Conservation (phyloP, 2,113 vertebrate genomes). For the Bubo bubo region DNA sequence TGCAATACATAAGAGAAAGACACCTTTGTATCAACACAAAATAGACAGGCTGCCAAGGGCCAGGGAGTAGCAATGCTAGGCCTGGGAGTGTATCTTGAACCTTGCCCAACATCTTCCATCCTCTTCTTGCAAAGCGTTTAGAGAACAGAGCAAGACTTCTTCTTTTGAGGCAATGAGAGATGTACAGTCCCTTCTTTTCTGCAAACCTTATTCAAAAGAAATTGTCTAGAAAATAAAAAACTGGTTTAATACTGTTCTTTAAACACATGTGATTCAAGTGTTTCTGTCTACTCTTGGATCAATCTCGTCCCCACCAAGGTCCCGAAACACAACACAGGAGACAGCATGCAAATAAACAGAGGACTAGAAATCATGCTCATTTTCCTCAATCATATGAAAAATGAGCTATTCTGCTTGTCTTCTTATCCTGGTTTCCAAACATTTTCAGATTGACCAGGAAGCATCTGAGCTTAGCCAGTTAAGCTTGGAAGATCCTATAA, state of each 20-base stretch:
- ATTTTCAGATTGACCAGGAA: neutral
- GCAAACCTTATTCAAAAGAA: neutral
- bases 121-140: neutral
- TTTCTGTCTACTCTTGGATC: neutral
- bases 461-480: neutral
- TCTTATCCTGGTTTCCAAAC: neutral
- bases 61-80: neutral
- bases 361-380: neutral
- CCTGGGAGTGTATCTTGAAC: neutral
- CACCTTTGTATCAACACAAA: neutral
- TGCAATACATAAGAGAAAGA: neutral
- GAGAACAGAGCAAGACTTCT: neutral
- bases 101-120: neutral
- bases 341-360: neutral
- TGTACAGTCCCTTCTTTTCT: neutral
- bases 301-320: neutral
- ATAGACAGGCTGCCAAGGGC: neutral
- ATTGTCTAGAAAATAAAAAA: neutral
- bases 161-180: neutral
- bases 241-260: neutral
- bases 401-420: neutral
- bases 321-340: neutral
- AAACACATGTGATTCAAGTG: neutral
- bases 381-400: neutral
- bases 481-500: neutral